Conservation (phyloP, 2,113 vertebrate species). For the Pavo muticus region DNA sequence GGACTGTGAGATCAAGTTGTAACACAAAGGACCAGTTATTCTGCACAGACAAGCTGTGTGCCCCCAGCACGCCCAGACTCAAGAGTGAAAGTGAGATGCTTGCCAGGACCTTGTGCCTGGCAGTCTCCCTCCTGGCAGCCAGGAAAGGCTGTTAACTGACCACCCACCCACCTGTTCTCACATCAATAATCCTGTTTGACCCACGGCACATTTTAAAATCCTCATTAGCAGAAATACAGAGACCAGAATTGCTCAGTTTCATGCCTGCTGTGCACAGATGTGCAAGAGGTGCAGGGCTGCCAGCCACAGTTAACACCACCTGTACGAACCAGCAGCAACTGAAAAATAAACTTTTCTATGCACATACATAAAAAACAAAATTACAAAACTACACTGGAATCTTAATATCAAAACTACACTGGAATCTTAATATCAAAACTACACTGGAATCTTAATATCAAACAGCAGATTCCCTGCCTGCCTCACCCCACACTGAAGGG, state of each 20-base stretch:
- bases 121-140: not conserved
- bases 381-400: not conserved
- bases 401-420: not conserved
- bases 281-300: not conserved
- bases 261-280: not conserved
- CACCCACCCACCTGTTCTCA: conserved; percentile 8
- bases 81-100: not conserved
- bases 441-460: not conserved
- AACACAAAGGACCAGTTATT: not conserved
- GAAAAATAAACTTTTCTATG: not conserved
- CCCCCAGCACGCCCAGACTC: not conserved
- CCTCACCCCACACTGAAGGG: not conserved
- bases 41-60: not conserved
- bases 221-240: not conserved
- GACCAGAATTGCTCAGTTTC: not conserved
- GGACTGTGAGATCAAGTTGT: not conserved
- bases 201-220: not conserved
- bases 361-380: not conserved
- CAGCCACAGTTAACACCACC: not conserved
- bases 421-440: too few relatives aligned
- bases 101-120: not conserved
- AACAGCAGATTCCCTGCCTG: not conserved
- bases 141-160: not conserved
- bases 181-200: conserved; percentile 21
- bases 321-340: not conserved